Evolutionary conservation across 2,888 invertebrate species (phyloP).

Genomic region (Pseudococcus longispinus): DNA sequence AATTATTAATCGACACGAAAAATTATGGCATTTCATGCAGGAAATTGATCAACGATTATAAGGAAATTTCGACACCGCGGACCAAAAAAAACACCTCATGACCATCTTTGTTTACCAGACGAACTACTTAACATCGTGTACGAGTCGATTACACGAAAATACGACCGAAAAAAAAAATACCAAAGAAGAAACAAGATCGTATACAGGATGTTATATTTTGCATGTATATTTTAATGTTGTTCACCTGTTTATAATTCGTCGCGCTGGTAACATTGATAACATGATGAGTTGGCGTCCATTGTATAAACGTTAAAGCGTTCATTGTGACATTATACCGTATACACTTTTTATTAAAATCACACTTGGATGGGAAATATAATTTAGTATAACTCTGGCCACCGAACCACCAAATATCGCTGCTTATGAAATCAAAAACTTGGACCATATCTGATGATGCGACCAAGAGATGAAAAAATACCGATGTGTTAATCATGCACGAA

Average conservation of each 20-base stretch:
- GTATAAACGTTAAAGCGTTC: conserved; percentile 54
- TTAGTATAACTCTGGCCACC: conserved; percentile 33
- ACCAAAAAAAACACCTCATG: not conserved
- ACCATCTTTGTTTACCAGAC: not conserved
- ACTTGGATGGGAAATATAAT: conserved; percentile 55
- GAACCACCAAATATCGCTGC: conserved; percentile 8
- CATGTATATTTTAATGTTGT: conserved; percentile 54
- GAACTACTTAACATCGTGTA: not conserved
- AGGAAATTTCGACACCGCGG: not conserved
- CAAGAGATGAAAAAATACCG: not conserved
- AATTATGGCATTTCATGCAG: conserved; percentile 16
- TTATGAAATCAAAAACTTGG: conserved; percentile 15
- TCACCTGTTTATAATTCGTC: conserved; percentile 55
- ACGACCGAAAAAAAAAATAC: not conserved
- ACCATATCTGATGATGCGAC: not conserved
- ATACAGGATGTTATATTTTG: conserved; percentile 55
- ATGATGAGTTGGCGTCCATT: conserved; percentile 56
- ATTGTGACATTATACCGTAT: conserved; percentile 55
- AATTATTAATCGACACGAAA: not conserved
- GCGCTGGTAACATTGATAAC: conserved; percentile 55
- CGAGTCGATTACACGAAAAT: conserved; percentile 7
- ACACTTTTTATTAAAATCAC: conserved; percentile 57
- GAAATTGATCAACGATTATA: not conserved
- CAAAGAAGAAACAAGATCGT: conserved; percentile 29
- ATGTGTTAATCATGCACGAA: not conserved